Conservation (phyloP, 2,888 invertebrate genomes). For the Seladonia tumulorum region DNA sequence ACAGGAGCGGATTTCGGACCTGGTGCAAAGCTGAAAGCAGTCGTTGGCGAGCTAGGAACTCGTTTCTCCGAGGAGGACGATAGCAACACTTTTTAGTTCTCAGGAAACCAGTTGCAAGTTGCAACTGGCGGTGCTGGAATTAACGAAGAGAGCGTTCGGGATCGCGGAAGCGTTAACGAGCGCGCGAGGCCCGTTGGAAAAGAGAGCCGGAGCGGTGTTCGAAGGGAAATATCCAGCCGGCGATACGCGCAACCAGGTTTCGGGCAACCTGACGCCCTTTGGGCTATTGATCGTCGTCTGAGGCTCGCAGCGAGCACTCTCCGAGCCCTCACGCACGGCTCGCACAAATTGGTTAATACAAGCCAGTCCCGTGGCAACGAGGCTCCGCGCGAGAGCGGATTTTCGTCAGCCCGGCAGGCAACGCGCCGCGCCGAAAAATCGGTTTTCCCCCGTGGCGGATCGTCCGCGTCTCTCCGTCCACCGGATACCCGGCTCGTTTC, state of each 20-base stretch:
- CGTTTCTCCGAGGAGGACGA: background rate
- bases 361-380: slow-evolving; percentile 25
- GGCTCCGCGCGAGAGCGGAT: background rate
- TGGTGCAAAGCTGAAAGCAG: background rate
- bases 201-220: background rate
- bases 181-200: background rate
- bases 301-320: slow-evolving; percentile 41
- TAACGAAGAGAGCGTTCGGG: background rate
- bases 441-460: background rate
- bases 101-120: background rate
- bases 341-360: slow-evolving; percentile 50
- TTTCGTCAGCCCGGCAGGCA: background rate
- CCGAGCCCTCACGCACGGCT: slow-evolving; percentile 30
- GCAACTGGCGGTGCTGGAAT: background rate
- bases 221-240: slow-evolving; percentile 43
- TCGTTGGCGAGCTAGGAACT: background rate
- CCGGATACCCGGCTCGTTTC: slow-evolving; percentile 1
- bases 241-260: slow-evolving; percentile 50
- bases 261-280: slow-evolving; percentile 66
- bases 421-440: background rate
- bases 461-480: background rate
- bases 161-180: background rate
- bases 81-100: background rate
- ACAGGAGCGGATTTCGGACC: background rate
- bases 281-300: slow-evolving; percentile 65